These are phyloP conservation scores for Chelonoidis abingdonii DNA, from an alignment of 2,113 vertebrate species.

Conservation along the genomic window DNA sequence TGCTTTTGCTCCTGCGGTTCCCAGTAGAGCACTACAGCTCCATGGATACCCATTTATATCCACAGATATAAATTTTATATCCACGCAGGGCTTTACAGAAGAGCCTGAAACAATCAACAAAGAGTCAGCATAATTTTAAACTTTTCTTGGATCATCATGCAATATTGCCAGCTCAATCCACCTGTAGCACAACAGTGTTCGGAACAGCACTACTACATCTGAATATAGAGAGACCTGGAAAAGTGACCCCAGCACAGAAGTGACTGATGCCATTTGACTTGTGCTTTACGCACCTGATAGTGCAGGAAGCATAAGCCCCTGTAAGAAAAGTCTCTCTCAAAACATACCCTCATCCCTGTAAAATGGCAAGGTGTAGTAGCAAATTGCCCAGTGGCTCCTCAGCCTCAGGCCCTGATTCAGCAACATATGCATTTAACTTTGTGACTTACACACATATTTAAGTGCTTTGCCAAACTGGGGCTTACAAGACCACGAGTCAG, in stretches of 20 bases:
- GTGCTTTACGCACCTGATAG: background rate
- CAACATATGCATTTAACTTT: background rate
- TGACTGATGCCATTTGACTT: background rate
- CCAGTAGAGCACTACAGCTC: too few species aligned
- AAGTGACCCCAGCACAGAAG: background rate
- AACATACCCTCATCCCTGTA: background rate
- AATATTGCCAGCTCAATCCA: background rate
- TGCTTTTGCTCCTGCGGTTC: too few species aligned
- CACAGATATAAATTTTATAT: too few species aligned
- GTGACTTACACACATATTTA: background rate
- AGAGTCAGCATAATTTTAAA: background rate
- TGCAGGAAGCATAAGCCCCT: background rate
- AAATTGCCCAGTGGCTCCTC: background rate
- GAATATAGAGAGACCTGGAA: background rate
- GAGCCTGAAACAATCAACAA: background rate
- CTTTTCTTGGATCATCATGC: background rate
- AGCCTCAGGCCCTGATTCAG: background rate
- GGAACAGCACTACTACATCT: background rate
- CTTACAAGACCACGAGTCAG: background rate
- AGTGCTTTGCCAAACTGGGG: background rate
- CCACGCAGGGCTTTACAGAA: background rate
- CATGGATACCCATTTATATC: too few species aligned
- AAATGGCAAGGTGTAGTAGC: fast-evolving
- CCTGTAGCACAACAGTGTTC: background rate
- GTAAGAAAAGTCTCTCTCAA: background rate